These are phyloP conservation scores for Microctenopoma lineatum DNA, from an alignment of 2,797 vertebrate genomes.

Conservation along the genomic window DNA sequence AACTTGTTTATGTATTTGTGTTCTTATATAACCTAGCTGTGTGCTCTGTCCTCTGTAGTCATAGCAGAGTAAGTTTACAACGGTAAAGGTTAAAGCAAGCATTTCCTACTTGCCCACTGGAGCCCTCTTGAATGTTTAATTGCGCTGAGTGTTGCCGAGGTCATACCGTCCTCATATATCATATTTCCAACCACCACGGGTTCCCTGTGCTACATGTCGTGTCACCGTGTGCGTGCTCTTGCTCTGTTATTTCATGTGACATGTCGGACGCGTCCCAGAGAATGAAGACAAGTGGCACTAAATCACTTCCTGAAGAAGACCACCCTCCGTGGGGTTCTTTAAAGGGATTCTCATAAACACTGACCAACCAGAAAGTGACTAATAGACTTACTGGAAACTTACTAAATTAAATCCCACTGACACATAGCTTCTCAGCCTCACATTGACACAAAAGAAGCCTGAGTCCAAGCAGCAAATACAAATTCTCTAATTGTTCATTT, in stretches of 20 bases:
- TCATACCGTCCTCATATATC: constrained; percentile 70
- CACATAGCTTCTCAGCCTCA: too few relatives aligned
- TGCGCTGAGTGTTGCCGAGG: constrained; percentile 58
- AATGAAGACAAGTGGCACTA: constrained; percentile 52
- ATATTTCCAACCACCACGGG: constrained; percentile 50
- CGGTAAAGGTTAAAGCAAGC: constrained; percentile 60
- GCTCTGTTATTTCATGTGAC: constrained; percentile 48
- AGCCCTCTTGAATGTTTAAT: constrained; percentile 63
- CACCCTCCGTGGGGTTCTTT: constrained; percentile 42
- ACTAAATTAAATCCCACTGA: background rate
- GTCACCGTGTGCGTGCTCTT: constrained; percentile 24
- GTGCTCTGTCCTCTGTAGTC: constrained; percentile 63
- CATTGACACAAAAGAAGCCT: background rate
- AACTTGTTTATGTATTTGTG: constrained; percentile 51
- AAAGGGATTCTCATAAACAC: constrained; percentile 37
- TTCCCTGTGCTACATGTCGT: constrained; percentile 43
- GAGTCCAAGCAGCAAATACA: background rate
- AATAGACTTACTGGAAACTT: constrained; percentile 3
- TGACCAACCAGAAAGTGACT: constrained; percentile 21
- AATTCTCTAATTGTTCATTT: background rate
- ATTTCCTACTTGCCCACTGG: constrained; percentile 61
- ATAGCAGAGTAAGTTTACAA: constrained; percentile 73
- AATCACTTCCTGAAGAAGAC: constrained; percentile 68
- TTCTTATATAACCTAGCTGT: constrained; percentile 46
- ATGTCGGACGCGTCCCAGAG: constrained; percentile 35